Conservation (phyloP, 1,140 invertebrate genomes). For the Pseudomyrmex gracilis region DNA sequence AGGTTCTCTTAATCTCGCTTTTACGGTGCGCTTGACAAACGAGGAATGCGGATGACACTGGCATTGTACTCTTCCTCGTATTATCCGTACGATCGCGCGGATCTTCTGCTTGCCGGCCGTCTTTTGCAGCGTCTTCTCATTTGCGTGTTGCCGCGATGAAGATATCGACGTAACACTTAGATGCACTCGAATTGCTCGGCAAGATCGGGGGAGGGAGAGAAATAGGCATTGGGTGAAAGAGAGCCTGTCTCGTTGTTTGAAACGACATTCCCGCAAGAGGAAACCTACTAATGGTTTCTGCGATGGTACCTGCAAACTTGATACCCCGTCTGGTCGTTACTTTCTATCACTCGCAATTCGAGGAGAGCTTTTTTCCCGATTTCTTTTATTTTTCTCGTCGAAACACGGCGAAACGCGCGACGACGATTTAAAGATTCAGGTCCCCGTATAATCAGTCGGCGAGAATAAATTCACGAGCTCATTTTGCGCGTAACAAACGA, state of each 20-base stretch:
- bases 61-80: slow-evolving; percentile 63
- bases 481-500: background rate
- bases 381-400: background rate
- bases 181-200: slow-evolving; percentile 55
- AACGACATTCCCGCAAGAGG: slow-evolving; percentile 20
- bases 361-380: background rate
- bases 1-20: slow-evolving; percentile 74
- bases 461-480: background rate
- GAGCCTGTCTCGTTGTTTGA: slow-evolving; percentile 28
- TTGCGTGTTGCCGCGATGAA: slow-evolving; percentile 64
- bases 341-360: slow-evolving; percentile 1
- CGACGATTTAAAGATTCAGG: slow-evolving; percentile 24
- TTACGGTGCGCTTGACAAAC: slow-evolving; percentile 73
- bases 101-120: slow-evolving; percentile 62
- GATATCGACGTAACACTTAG: slow-evolving; percentile 68
- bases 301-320: slow-evolving; percentile 54
- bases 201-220: background rate
- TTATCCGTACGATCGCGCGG: slow-evolving; percentile 73
- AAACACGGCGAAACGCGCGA: background rate
- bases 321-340: background rate
- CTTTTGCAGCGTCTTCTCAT: slow-evolving; percentile 65
- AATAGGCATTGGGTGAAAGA: background rate
- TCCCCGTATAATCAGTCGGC: background rate
- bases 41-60: slow-evolving; percentile 75
- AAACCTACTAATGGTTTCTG: slow-evolving; percentile 15